Base-by-base conservation (phyloP, 2,797 vertebrate species). In the Paramormyrops hopkinsi region DNA sequence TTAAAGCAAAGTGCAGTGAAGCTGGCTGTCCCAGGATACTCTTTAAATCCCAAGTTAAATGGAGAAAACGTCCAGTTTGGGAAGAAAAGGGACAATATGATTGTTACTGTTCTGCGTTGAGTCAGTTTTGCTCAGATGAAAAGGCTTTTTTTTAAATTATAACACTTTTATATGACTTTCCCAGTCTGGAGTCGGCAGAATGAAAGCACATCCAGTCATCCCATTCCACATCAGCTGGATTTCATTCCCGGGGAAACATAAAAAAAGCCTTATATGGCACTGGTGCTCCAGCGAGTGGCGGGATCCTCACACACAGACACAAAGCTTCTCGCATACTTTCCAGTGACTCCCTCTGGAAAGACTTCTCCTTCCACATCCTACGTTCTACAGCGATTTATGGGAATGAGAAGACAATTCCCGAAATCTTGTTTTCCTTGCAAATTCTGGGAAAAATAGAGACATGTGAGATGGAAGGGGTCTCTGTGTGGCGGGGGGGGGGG, bases 401-500 rank as follows among this genome's bases (percentile, higher is more conserved):
- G 54, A 90, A 89, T 69, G 51, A 41, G 88, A 50, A 50, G 65
- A 46, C 46, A 17, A 90, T 19, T 88, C 46, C 50, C 17, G 11
- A 54, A 85, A 90, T 89, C 88, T 92, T 92, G 93, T 88, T 94
- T 93, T 92, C 53, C 88, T 46, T 87, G 17, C 12, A 54, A 86
- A 33, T 89, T 91, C 92, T 87, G 69, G 65, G 87, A 90, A 79
- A 92, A 65, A 86, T 14, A 25, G 90, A 86, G 92, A 87, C 87
- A 90, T 29, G 90, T 90, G 6, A 37, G 69, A 14, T 4, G 50
- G 44, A 33, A 11, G 25, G 50, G 14, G 22, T 2, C 65, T 73
- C 65, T 19, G 6, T n/a, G 44, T 83, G 9, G n/a, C 0, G 1
- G 19, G 33, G 37, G 46, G 19, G 82, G 7, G 44, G 29, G n/a